Evolutionary conservation across 2,797 vertebrate genomes (phyloP), one percentile per base, ranked within the genome.

Genomic region (Carapus acus): DNA sequence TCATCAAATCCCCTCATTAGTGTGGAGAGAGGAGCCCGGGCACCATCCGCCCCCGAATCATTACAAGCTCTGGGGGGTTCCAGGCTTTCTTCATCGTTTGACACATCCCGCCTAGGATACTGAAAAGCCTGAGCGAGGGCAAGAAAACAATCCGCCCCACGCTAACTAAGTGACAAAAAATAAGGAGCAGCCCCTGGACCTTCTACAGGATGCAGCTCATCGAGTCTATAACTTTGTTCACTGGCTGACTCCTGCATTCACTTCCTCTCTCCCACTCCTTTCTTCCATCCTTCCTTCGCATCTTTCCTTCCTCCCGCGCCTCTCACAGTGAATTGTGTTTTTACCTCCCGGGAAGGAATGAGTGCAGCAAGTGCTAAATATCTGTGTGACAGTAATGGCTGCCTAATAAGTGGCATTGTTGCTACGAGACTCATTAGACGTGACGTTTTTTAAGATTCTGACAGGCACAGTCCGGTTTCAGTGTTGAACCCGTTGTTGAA

Each of bases 361-460:
- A 58, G 37, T 46, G 29, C 22, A 51, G 22, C 13, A 37, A 58
- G 55, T 59, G 46, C 45, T 66, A 65, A 71, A 46, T 42, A 42
- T 56, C 24, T 39, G 39, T 57, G 60, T 39, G 54, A 56, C 6
- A 2, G 18, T 59, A 59, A 54, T 23, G 3, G 57, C 15, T 2
- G 49, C 50, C 56, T 66, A 71, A 79, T 80, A 67, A 70, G 66
- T 71, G 45, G 49, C 47, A 48, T 52, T 68, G 67, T 65, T 67
- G 34, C 44, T 36, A 41, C 48, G 69, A 62, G 51, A 59, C 56
- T 76, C 57, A 73, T 73, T 62, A 71, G 47, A 44, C 24, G 36
- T 18, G 37, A 67, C 55, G 49, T 49, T 62, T 54, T 22, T 3
- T 40, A 21, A 58, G 56, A 55, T 58, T 66, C 64, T 57, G 58